These are phyloP conservation scores for Tragopan temminckii DNA, from an alignment of 2,797 vertebrate genomes.

Conservation along the genomic window DNA sequence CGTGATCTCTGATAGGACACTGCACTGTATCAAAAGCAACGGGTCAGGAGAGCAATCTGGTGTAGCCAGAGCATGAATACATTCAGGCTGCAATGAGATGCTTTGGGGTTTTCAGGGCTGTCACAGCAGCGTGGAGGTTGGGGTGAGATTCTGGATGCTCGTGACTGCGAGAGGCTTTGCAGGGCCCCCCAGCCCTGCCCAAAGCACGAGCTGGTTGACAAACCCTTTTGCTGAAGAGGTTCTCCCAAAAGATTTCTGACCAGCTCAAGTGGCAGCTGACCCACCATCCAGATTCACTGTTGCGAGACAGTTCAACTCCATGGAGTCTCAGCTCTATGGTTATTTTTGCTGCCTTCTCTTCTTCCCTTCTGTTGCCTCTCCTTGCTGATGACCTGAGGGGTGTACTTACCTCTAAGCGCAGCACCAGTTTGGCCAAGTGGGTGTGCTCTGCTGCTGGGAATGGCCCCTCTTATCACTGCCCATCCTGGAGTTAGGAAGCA, in stretches of 20 bases:
- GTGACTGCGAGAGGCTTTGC: no score
- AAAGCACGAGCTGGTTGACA: no score
- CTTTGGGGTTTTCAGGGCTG: not conserved
- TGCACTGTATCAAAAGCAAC: not conserved
- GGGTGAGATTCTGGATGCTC: not conserved
- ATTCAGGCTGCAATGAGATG: not conserved
- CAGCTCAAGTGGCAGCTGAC: not conserved
- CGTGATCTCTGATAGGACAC: not conserved
- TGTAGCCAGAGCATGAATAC: fast-evolving
- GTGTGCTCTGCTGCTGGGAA: not conserved
- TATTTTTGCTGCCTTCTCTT: not conserved
- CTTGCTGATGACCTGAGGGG: fast-evolving
- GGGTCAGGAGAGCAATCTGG: not conserved
- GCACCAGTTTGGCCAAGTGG: no score
- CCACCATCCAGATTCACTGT: not conserved
- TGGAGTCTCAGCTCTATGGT: fast-evolving
- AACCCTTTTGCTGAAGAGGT: not conserved
- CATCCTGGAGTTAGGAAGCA: fast-evolving
- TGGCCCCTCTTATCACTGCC: not conserved
- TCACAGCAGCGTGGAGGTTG: fast-evolving
- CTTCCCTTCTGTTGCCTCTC: not conserved
- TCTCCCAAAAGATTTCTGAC: not conserved
- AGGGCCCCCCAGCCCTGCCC: not conserved
- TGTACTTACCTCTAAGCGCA: fast-evolving
- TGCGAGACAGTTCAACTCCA: no score